phyloP scores from a whole-genome alignment of 2,888 invertebrate genomes.

The Listrodromus nycthemerus region DNA sequence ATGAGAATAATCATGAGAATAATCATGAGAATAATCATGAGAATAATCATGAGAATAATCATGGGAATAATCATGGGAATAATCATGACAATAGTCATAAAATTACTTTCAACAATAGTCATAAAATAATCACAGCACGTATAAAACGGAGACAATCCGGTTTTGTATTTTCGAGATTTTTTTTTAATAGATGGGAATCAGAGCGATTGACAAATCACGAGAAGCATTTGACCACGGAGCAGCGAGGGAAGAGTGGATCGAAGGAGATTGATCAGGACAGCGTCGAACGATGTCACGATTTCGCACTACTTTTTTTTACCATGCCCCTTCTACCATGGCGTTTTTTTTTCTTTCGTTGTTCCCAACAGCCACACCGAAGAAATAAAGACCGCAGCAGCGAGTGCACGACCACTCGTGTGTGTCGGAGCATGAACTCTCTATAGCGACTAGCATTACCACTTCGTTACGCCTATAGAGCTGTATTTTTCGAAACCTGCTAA shows the following conservation, averaged over 20 bases:
- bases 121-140: too few species aligned
- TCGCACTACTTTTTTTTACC: slow-evolving; percentile 75
- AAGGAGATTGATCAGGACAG: slow-evolving; percentile 59
- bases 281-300: slow-evolving; percentile 77
- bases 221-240: slow-evolving; percentile 7
- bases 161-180: not conserved
- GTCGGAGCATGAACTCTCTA: slow-evolving; percentile 79
- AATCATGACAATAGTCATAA: too few species aligned
- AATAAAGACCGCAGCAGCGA: slow-evolving; percentile 66
- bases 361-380: slow-evolving; percentile 58
- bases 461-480: slow-evolving; percentile 75
- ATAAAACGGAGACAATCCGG: too few species aligned
- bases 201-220: not conserved
- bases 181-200: not conserved
- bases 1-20: too few species aligned
- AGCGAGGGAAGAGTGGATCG: slow-evolving; percentile 39
- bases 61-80: too few species aligned
- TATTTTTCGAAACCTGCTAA: slow-evolving; percentile 74
- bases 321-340: not conserved
- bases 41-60: too few species aligned
- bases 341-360: slow-evolving; percentile 42
- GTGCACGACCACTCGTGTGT: slow-evolving; percentile 79
- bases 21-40: too few species aligned
- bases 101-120: too few species aligned
- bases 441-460: slow-evolving; percentile 74